phyloP scores from a whole-genome alignment of 2,888 invertebrate species.

The Acrobasis suavella region DNA sequence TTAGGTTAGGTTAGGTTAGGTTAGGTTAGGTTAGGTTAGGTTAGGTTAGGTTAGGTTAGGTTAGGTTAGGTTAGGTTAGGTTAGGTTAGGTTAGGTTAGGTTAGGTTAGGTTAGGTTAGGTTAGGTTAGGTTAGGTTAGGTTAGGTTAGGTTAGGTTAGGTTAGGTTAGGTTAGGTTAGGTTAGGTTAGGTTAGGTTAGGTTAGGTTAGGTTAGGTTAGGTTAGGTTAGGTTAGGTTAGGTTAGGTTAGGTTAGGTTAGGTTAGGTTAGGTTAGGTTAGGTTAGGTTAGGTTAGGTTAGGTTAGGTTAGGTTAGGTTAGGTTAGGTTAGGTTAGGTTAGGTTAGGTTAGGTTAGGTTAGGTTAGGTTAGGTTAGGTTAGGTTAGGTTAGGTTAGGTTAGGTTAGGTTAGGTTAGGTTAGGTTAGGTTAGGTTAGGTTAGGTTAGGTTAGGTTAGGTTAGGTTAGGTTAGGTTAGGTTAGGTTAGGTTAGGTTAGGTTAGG shows the following conservation, averaged over 20 bases:
- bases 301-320: slow-evolving; percentile 35
- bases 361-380: slow-evolving; percentile 33
- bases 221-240: slow-evolving; percentile 35
- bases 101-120: no score
- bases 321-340: slow-evolving; percentile 34
- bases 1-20: no score
- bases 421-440: slow-evolving; percentile 25
- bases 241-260: slow-evolving; percentile 35
- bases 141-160: no score
- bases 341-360: slow-evolving; percentile 33
- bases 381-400: slow-evolving; percentile 30
- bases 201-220: no score
- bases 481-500: slow-evolving; percentile 24
- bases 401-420: slow-evolving; percentile 28
- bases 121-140: no score
- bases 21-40: no score
- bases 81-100: no score
- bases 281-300: slow-evolving; percentile 35
- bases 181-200: no score
- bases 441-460: slow-evolving; percentile 29
- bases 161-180: no score
- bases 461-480: slow-evolving; percentile 28
- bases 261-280: slow-evolving; percentile 34
- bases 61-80: no score
- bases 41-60: no score